These are phyloP conservation scores for Andrena haemorrhoa DNA, from an alignment of 2,888 invertebrate species.

Conservation along the genomic window DNA sequence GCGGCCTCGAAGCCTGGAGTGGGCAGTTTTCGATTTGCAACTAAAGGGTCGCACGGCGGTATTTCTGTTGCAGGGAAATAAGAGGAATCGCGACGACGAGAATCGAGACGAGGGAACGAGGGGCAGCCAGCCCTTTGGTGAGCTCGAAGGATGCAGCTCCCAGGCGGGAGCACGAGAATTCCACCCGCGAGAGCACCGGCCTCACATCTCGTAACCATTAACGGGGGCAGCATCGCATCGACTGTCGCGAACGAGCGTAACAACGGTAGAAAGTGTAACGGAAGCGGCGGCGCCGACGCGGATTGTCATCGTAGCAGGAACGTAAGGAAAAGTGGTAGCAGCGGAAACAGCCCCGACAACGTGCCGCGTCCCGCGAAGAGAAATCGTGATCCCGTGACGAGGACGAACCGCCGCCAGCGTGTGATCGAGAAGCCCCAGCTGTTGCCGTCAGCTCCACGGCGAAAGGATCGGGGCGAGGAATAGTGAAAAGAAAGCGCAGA, in stretches of 20 bases:
- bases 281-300: conserved; percentile 57
- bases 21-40: conserved; percentile 15
- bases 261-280: conserved; percentile 67
- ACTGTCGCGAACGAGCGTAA: conserved; percentile 68
- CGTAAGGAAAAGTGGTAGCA: conserved; percentile 62
- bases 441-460: conserved; percentile 81
- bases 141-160: conserved; percentile 85
- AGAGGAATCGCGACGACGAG: conserved; percentile 76
- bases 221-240: conserved; percentile 76
- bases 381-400: conserved; percentile 77
- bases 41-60: conserved; percentile 14
- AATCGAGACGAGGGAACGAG: conserved; percentile 83
- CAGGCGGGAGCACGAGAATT: conserved; percentile 84
- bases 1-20: conserved; percentile 4
- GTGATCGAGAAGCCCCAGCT: conserved; percentile 78
- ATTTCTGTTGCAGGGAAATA: conserved; percentile 67
- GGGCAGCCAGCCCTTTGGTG: conserved; percentile 84
- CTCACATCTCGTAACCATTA: conserved; percentile 78
- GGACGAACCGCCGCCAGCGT: conserved; percentile 78
- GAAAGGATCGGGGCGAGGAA: conserved; percentile 82
- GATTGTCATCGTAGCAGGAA: conserved; percentile 51
- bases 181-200: conserved; percentile 82
- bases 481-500: conserved; percentile 78
- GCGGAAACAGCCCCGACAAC: conserved; percentile 75
- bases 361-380: conserved; percentile 74